Evolutionary conservation across 2,888 invertebrate genomes (phyloP).

Genomic region (Cryptocephalus moraei): DNA sequence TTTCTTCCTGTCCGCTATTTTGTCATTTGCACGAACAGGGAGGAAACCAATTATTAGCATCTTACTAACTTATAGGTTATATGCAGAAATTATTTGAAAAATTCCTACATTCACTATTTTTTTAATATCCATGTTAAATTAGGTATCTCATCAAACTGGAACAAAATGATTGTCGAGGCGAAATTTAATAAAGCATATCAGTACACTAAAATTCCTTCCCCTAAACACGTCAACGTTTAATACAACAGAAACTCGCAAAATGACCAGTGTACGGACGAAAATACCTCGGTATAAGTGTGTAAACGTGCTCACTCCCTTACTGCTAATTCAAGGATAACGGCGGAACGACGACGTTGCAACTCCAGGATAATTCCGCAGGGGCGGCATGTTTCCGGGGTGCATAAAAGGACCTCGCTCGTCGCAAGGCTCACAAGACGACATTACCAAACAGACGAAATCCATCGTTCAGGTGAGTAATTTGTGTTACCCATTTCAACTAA

Average conservation of each 20-base stretch:
- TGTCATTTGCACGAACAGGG: too few relatives aligned
- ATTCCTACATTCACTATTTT: too few relatives aligned
- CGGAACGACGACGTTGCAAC: neutral
- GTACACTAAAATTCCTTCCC: too few relatives aligned
- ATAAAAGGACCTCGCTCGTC: slow-evolving; percentile 57
- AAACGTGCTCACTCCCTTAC: neutral
- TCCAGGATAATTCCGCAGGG: slow-evolving; percentile 12
- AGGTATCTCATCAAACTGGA: too few relatives aligned
- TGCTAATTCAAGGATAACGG: slow-evolving; percentile 5
- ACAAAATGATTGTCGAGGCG: too few relatives aligned
- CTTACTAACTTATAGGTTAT: too few relatives aligned
- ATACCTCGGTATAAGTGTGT: neutral
- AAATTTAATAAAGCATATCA: too few relatives aligned
- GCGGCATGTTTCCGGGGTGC: slow-evolving; percentile 55
- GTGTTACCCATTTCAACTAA: too few relatives aligned
- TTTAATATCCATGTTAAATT: too few relatives aligned
- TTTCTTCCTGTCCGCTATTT: too few relatives aligned
- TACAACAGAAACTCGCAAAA: neutral
- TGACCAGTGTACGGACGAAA: neutral
- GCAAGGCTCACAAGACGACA: slow-evolving; percentile 70
- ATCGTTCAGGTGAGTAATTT: slow-evolving; percentile 53
- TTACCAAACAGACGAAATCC: slow-evolving; percentile 57
- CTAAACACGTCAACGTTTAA: neutral
- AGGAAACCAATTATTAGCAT: too few relatives aligned
- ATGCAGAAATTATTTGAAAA: too few relatives aligned